Conservation (phyloP, 2,888 invertebrate species). For the Apeira syringaria region DNA sequence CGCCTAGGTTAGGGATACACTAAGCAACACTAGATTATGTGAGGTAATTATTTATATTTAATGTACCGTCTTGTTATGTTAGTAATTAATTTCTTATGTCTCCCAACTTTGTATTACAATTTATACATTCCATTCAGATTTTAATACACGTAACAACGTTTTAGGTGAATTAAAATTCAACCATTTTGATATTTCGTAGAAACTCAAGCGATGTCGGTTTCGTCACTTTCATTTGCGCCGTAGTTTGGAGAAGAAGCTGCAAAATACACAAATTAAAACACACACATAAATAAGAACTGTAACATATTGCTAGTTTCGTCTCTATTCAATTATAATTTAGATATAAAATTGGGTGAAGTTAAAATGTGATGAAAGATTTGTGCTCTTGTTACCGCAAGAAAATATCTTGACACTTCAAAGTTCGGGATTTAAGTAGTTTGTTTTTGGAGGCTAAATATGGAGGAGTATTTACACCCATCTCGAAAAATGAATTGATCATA, state of each 20-base stretch:
- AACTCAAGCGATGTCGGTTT: slow-evolving; percentile 33
- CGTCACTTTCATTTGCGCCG: slow-evolving; percentile 61
- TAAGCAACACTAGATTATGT: slow-evolving; percentile 14
- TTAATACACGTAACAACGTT: too few relatives aligned
- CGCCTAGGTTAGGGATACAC: slow-evolving; percentile 15
- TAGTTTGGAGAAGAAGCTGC: slow-evolving; percentile 76
- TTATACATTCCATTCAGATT: too few relatives aligned
- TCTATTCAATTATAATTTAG: slow-evolving; percentile 2
- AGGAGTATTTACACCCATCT: too few relatives aligned
- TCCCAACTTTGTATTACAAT: neutral
- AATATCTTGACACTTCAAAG: too few relatives aligned
- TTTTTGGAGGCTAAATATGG: too few relatives aligned
- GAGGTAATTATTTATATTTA: neutral
- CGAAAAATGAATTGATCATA: too few relatives aligned
- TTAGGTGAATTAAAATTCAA: too few relatives aligned
- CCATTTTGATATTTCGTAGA: too few relatives aligned
- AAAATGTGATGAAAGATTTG: too few relatives aligned
- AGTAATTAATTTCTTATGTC: neutral
- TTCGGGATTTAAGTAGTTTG: too few relatives aligned
- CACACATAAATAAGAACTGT: slow-evolving; percentile 16
- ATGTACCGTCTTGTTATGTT: slow-evolving; percentile 2
- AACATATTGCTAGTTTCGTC: neutral
- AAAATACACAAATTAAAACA: slow-evolving; percentile 34
- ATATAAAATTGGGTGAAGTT: too few relatives aligned
- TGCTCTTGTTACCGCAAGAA: too few relatives aligned